Evolutionary conservation across 2,113 vertebrate genomes (phyloP).

Genomic region (Paratilapia polleni): DNA sequence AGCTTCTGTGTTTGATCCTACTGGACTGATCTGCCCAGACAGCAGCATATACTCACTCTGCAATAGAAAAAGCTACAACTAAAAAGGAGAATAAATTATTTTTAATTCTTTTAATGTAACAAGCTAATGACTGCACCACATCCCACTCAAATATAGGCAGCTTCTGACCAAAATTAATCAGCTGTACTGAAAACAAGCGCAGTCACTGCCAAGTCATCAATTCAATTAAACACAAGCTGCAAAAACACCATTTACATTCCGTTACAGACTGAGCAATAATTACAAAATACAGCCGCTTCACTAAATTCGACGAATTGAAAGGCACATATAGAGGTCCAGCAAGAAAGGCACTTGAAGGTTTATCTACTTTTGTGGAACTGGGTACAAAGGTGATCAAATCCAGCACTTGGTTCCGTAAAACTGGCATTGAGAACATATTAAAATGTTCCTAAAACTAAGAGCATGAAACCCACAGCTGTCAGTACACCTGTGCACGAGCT

Average conservation of each 20-base stretch:
- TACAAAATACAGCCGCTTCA: too few species aligned
- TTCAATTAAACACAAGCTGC: too few species aligned
- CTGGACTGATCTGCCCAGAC: background rate
- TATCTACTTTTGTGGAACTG: background rate
- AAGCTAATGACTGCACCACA: rapidly evolving
- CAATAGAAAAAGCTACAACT: background rate
- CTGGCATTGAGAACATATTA: background rate
- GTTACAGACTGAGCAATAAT: too few species aligned
- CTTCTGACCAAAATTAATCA: too few species aligned
- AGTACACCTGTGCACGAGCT: background rate
- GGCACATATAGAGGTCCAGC: background rate
- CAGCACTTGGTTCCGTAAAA: background rate
- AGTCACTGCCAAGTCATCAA: too few species aligned
- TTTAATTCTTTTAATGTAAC: background rate
- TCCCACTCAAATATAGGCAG: too few species aligned
- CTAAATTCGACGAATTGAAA: too few species aligned
- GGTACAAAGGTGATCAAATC: too few species aligned
- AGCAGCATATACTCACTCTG: background rate
- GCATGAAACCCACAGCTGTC: background rate
- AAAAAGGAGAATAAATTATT: background rate
- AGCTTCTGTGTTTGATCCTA: rapidly evolving
- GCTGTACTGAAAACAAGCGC: too few species aligned
- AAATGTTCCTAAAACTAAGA: background rate
- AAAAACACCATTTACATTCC: too few species aligned
- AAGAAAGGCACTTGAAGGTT: background rate